These are phyloP conservation scores for Philopedon plagiatum DNA, from an alignment of 2,888 invertebrate genomes.

Conservation along the genomic window DNA sequence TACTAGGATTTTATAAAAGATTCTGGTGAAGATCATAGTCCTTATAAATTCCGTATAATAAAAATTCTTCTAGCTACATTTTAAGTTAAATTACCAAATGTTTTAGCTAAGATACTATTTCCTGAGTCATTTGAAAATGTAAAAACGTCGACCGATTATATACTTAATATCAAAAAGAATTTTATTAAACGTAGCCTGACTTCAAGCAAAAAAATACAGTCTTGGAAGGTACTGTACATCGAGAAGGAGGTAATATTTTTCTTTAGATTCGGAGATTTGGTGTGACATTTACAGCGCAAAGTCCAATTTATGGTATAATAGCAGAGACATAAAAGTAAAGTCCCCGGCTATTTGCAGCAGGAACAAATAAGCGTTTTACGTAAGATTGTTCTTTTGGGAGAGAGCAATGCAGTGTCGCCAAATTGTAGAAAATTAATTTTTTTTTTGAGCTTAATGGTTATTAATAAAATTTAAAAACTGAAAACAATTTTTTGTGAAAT, in stretches of 20 bases:
- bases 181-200: background rate
- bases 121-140: too few relatives aligned
- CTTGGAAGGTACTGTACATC: background rate
- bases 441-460: too few relatives aligned
- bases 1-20: too few relatives aligned
- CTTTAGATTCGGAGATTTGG: slow-evolving; percentile 49
- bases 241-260: slow-evolving; percentile 32
- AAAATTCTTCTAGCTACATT: too few relatives aligned
- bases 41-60: too few relatives aligned
- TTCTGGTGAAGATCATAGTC: too few relatives aligned
- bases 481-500: too few relatives aligned
- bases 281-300: slow-evolving; percentile 54
- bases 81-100: too few relatives aligned
- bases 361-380: slow-evolving; percentile 58
- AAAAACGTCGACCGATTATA: too few relatives aligned
- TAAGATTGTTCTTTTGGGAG: slow-evolving; percentile 37
- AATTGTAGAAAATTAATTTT: slow-evolving; percentile 6
- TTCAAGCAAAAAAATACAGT: background rate
- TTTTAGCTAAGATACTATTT: too few relatives aligned
- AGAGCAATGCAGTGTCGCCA: slow-evolving; percentile 20
- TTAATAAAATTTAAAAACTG: too few relatives aligned
- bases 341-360: slow-evolving; percentile 50
- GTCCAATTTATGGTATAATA: slow-evolving; percentile 60
- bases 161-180: too few relatives aligned
- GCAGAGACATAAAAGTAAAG: slow-evolving; percentile 58